These are phyloP conservation scores for Noctua janthina DNA, from an alignment of 2,888 invertebrate species.

Conservation along the genomic window DNA sequence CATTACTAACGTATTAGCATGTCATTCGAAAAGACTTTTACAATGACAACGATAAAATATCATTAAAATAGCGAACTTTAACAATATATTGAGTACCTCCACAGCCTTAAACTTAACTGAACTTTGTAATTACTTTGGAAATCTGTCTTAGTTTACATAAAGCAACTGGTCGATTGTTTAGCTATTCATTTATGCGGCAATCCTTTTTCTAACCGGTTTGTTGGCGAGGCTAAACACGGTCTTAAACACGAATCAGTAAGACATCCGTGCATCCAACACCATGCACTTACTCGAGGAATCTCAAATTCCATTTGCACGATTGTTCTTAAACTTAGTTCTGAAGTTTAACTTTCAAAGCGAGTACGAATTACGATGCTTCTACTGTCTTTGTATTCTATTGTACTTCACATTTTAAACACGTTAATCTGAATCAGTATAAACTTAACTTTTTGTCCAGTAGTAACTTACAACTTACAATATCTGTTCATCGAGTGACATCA, in stretches of 20 bases:
- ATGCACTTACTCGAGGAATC: conserved; percentile 34
- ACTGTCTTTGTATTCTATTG: conserved; percentile 3
- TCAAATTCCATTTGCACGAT: conserved; percentile 48
- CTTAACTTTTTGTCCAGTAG: background rate
- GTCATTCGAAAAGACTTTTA: conserved; percentile 26
- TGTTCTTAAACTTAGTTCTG: conserved; percentile 49
- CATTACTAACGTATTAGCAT: conserved; percentile 36
- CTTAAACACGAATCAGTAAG: conserved; percentile 28
- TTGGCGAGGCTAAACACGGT: conserved; percentile 9
- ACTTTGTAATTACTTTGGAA: conserved; percentile 52
- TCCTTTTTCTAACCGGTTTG: conserved; percentile 28
- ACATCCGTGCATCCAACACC: conserved; percentile 18
- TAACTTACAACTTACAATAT: no score
- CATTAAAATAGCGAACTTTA: conserved; percentile 36
- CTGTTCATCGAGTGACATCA: conserved; percentile 10
- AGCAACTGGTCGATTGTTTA: conserved; percentile 38
- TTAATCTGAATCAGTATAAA: conserved; percentile 2
- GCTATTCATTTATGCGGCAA: conserved; percentile 42
- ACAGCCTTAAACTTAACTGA: conserved; percentile 30
- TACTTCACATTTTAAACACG: conserved; percentile 15
- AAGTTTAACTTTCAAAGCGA: conserved; percentile 39
- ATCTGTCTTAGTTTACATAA: conserved; percentile 47
- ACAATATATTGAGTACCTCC: conserved; percentile 47
- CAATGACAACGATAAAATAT: conserved; percentile 41
- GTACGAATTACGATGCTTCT: conserved; percentile 5